Percentiles rank a stretch among this genome's conserved stretches.
These are phyloP conservation scores for Monochamus saltuarius DNA, from an alignment of 1,140 invertebrate species.

Conservation along the genomic window DNA sequence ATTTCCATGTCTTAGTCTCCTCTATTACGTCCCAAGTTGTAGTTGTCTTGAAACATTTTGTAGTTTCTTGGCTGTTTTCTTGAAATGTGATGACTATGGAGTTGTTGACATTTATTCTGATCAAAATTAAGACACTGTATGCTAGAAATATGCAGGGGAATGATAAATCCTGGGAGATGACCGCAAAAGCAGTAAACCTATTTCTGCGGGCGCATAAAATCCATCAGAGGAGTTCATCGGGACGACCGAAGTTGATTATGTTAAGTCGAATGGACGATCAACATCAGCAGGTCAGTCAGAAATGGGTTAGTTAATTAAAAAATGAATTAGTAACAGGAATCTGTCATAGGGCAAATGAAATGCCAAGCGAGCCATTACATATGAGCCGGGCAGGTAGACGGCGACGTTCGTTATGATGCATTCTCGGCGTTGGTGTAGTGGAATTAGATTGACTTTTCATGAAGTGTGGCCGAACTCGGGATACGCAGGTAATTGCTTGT, in stretches of 20 bases:
- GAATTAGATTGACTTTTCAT: slow-evolving; percentile 23
- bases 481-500: slow-evolving; percentile 33
- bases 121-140: no score
- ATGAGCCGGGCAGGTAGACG: slow-evolving; percentile 39
- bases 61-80: no score
- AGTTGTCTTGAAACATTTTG: no score
- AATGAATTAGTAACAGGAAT: slow-evolving; percentile 50
- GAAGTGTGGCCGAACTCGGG: slow-evolving; percentile 17
- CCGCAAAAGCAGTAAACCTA: no score
- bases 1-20: no score
- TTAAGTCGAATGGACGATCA: slow-evolving; percentile 22
- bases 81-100: no score
- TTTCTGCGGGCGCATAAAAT: slow-evolving; percentile 25
- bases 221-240: slow-evolving; percentile 35
- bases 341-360: slow-evolving; percentile 48
- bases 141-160: no score
- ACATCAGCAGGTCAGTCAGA: slow-evolving; percentile 32
- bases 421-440: slow-evolving; percentile 31
- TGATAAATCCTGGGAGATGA: no score
- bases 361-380: slow-evolving; percentile 43
- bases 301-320: slow-evolving; percentile 47
- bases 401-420: slow-evolving; percentile 22
- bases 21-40: no score
- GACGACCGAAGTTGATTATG: slow-evolving; percentile 18
- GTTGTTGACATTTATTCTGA: no score